Evolutionary conservation across 1,140 invertebrate genomes (phyloP), one percentile per base, ranked within the genome.

Genomic region (Globodera ellingtonae): DNA sequence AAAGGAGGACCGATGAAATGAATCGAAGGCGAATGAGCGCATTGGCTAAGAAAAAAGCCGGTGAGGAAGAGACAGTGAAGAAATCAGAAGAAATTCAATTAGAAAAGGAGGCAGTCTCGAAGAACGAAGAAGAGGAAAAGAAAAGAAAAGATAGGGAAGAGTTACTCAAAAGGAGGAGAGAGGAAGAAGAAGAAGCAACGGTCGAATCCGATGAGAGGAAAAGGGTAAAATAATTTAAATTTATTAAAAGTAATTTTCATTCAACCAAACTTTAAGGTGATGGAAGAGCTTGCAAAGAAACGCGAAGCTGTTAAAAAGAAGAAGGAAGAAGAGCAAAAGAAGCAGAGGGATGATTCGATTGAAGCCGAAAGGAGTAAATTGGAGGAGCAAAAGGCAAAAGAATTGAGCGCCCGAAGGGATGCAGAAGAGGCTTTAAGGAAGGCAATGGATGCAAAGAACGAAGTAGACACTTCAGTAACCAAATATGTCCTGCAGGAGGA

Each of bases 351-450:
- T 24, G 67, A 74, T 50, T 72, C 71, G 21, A 52, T 44, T 50
- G 77, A 15, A 67, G 70, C n/a, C 47, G 73, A 81, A 72, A 59
- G 72, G 62, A 44, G 35, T 13, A 52, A 75, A 59, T 24, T 78
- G 24, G 77, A 74, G 21, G 62, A 81, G 13, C 35, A 73, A 9
- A 78, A 62, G 9, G 56, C 67, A 0, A 73, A 67, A 10, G 77
- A 78, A 9, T 8, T 62, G 21, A 66, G 71, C 52, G 62, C 66
- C 8, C 78, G 70, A 52, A 59, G 35, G 18, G 69, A 79, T 21
- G 21, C 75, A 2, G 75, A 78, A 78, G 80, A 80, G 13, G 75
- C 66, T 21, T 48, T 59, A 3, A 73, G 65, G 56, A 78, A 81
- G 52, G 35, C 47, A 15, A 62, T 70, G 52, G 70, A 59, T 13